Conservation (phyloP, 1,140 invertebrate species). For the Periplaneta americana region DNA sequence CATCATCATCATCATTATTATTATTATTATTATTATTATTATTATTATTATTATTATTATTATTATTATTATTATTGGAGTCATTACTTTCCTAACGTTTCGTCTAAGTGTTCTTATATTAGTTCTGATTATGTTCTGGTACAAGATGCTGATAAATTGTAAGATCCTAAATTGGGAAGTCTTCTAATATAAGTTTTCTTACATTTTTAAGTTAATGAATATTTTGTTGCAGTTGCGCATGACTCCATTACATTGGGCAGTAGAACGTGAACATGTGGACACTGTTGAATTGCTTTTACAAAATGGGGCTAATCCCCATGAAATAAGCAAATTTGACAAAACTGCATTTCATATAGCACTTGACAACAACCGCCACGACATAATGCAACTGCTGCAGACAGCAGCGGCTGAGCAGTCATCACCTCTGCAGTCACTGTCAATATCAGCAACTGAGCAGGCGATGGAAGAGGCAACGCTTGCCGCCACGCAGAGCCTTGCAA, state of each 20-base stretch:
- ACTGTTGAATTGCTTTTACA: slow-evolving; percentile 65
- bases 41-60: no score
- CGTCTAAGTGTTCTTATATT: no score
- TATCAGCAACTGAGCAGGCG: not conserved
- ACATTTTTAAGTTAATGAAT: not conserved
- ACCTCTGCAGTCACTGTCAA: not conserved
- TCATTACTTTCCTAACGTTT: no score
- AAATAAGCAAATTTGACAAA: slow-evolving; percentile 77
- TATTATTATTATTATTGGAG: no score
- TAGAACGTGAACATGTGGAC: slow-evolving; percentile 70
- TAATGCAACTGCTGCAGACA: slow-evolving; percentile 30
- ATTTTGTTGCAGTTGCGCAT: slow-evolving; percentile 63
- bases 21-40: no score
- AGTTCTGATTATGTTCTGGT: no score
- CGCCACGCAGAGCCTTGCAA: slow-evolving; percentile 14
- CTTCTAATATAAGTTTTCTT: not conserved
- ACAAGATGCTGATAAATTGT: no score
- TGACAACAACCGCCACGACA: slow-evolving; percentile 54
- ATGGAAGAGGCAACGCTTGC: slow-evolving; percentile 16
- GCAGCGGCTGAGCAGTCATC: not conserved
- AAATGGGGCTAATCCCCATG: slow-evolving; percentile 60
- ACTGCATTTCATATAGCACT: slow-evolving; percentile 73
- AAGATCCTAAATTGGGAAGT: no score
- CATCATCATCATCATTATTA: no score
- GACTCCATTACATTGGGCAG: slow-evolving; percentile 94